Evolutionary conservation across 2,888 invertebrate species (phyloP).

Genomic region (Archips crataeganus): DNA sequence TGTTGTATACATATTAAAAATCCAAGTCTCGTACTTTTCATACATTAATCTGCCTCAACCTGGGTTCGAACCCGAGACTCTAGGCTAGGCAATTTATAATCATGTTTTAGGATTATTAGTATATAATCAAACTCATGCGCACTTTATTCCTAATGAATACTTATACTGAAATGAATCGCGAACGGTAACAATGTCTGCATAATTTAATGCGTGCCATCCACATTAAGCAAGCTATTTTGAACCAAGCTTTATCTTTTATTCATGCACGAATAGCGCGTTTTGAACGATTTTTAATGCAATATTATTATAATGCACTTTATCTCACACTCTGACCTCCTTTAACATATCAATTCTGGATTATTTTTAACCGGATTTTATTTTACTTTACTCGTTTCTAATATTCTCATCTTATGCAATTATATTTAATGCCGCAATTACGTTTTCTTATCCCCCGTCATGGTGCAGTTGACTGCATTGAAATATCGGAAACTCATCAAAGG

Average conservation of each 20-base stretch:
- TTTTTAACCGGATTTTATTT: background rate
- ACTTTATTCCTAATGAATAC: background rate
- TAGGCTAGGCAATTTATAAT: background rate
- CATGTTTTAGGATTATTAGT: no score
- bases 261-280: constrained; percentile 16
- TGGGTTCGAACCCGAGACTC: no score
- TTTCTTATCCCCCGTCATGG: no score
- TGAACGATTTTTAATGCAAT: constrained; percentile 10
- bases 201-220: constrained; percentile 4
- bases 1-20: no score
- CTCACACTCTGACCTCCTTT: constrained; percentile 3
- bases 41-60: no score
- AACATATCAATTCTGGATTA: background rate
- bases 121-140: background rate
- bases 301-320: constrained; percentile 12
- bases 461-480: no score
- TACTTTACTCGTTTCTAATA: background rate
- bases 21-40: no score
- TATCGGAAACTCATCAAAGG: no score
- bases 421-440: no score
- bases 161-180: background rate
- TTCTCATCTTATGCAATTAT: background rate
- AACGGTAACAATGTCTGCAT: constrained; percentile 7
- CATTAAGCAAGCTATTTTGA: constrained; percentile 20
- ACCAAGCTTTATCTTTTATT: constrained; percentile 21